Conservation (phyloP, 2,113 vertebrate genomes). For the Eulemur rufifrons region DNA sequence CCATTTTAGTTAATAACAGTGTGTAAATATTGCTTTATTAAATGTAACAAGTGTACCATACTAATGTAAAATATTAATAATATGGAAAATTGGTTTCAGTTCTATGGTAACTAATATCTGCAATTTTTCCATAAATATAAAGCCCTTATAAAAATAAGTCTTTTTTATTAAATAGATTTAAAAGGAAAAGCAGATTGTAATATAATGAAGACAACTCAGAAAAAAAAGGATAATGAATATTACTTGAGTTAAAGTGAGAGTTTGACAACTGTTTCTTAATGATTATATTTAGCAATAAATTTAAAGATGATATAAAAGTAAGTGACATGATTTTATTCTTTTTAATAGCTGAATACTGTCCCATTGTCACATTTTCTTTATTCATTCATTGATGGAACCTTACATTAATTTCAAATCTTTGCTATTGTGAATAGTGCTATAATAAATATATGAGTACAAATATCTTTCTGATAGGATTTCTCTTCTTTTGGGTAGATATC, state of each 20-base stretch:
- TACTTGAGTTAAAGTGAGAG: not conserved
- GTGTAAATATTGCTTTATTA: not conserved
- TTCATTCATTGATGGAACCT: no score
- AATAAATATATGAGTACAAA: no score
- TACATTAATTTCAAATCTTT: no score
- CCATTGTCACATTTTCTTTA: no score
- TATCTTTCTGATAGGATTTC: no score
- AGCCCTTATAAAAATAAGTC: not conserved
- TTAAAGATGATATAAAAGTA: not conserved
- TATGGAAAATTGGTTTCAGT: not conserved
- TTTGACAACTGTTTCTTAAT: not conserved
- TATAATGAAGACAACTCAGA: not conserved
- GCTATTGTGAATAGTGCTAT: no score
- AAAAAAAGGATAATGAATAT: not conserved
- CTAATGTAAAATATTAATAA: not conserved
- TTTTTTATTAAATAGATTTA: not conserved
- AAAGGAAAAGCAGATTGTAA: not conserved
- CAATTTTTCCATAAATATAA: not conserved
- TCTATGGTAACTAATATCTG: not conserved
- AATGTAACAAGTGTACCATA: not conserved
- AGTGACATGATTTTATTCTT: not conserved
- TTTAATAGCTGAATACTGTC: no score
- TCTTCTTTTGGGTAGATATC: no score
- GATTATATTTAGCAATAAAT: not conserved
- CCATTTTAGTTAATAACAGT: not conserved